Evolutionary conservation across 35 echinoderm and acorn worm species (phyloP).

Genomic region (Apostichopus japonicus): DNA sequence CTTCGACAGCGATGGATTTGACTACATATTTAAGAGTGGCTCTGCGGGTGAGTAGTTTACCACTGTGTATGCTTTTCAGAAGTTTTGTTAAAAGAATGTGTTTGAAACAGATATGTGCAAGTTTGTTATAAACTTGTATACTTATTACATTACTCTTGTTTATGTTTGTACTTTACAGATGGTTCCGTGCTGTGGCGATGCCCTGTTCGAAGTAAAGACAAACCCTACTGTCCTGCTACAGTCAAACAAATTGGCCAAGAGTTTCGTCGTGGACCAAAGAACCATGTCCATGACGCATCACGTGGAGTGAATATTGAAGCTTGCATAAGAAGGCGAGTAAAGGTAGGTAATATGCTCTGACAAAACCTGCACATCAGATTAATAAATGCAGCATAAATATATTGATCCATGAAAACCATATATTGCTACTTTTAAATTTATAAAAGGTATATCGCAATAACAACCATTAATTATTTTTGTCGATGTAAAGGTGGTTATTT

Average conservation of each 20-base stretch:
- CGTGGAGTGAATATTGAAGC: neutral
- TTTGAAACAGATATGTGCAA: neutral
- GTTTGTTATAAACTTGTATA: too few species aligned
- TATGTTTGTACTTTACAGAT: neutral
- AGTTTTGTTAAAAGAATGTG: neutral
- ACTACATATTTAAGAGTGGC: neutral
- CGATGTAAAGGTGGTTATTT: too few species aligned
- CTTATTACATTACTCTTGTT: neutral
- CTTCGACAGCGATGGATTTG: constrained; percentile 5
- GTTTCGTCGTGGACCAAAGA: neutral
- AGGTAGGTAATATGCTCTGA: neutral
- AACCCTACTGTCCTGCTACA: neutral
- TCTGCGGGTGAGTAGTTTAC: neutral
- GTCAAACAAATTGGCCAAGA: neutral
- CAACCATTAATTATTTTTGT: too few species aligned
- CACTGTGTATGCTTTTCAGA: neutral
- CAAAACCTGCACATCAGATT: neutral
- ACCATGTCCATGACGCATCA: constrained; percentile 24
- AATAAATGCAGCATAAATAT: too few species aligned
- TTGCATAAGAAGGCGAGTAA: neutral
- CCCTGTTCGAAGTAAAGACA: neutral
- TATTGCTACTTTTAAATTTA: too few species aligned
- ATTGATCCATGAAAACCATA: too few species aligned
- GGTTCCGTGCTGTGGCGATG: constrained; percentile 9
- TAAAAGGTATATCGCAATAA: too few species aligned